Conservation (phyloP, 1,140 invertebrate genomes). For the Microplitis demolitor region DNA sequence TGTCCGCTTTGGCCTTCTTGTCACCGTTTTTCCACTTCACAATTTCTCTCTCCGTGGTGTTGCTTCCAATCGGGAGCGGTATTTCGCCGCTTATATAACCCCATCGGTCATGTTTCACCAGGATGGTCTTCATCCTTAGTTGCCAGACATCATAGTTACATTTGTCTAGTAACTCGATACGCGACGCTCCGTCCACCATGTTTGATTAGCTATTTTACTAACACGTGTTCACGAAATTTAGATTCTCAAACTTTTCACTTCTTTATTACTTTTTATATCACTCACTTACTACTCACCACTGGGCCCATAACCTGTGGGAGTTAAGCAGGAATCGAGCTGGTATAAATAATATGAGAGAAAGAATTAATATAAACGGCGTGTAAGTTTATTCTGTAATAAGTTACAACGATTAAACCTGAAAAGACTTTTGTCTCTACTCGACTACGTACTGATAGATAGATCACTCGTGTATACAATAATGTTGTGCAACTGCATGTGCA, state of each 20-base stretch:
- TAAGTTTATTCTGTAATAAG: too few relatives aligned
- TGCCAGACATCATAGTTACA: neutral
- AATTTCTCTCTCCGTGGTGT: neutral
- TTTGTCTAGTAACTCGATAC: neutral
- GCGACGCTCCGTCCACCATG: neutral
- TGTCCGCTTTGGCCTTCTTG: constrained; percentile 28
- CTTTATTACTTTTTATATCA: neutral
- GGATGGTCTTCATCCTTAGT: neutral
- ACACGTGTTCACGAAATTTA: neutral
- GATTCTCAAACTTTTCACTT: neutral
- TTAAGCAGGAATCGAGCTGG: neutral
- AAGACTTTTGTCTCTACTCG: too few relatives aligned
- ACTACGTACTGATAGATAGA: too few relatives aligned
- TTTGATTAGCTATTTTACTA: neutral
- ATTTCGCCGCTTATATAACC: neutral
- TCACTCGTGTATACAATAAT: too few relatives aligned
- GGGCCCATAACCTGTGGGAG: constrained; percentile 3
- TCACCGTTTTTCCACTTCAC: constrained; percentile 18
- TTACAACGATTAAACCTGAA: too few relatives aligned
- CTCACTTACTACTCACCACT: neutral
- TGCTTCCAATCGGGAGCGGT: too few relatives aligned
- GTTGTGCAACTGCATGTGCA: too few relatives aligned
- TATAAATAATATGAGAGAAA: too few relatives aligned
- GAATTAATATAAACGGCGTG: too few relatives aligned
- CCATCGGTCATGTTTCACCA: neutral